Conservation (phyloP, 2,113 vertebrate species). For the Aleadryas rufinucha region DNA sequence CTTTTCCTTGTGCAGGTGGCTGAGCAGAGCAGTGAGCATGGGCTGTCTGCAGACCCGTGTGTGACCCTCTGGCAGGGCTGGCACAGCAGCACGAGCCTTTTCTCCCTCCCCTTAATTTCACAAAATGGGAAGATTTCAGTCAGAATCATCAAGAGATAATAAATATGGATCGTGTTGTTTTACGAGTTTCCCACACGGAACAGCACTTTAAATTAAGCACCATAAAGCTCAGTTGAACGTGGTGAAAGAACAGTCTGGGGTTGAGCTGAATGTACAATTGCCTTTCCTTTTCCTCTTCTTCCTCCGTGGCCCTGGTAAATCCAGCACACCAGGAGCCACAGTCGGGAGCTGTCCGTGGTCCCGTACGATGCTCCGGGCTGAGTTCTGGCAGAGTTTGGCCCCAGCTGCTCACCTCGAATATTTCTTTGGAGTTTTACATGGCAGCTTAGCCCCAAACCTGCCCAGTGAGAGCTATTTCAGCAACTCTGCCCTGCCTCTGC, state of each 20-base stretch:
- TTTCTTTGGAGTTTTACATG: background rate
- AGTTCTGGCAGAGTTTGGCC: background rate
- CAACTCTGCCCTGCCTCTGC: background rate
- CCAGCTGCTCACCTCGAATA: background rate
- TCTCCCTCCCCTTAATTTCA: background rate
- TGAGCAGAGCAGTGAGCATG: fast-evolving
- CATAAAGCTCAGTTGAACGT: background rate
- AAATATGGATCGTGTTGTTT: background rate
- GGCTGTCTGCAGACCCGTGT: background rate
- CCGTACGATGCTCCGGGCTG: fast-evolving
- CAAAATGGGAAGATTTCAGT: background rate
- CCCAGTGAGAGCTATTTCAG: background rate
- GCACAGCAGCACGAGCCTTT: background rate
- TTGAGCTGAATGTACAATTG: background rate
- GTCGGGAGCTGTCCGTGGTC: background rate
- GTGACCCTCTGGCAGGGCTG: background rate
- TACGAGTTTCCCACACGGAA: background rate
- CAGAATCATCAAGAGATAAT: background rate
- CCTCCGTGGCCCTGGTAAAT: background rate
- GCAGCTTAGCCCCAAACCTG: background rate
- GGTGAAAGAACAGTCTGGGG: background rate
- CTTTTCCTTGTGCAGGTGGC: background rate
- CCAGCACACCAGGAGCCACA: background rate
- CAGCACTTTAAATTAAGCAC: background rate
- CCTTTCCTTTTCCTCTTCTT: background rate